Conservation (phyloP, 2,888 invertebrate species). For the Cabera pusaria region DNA sequence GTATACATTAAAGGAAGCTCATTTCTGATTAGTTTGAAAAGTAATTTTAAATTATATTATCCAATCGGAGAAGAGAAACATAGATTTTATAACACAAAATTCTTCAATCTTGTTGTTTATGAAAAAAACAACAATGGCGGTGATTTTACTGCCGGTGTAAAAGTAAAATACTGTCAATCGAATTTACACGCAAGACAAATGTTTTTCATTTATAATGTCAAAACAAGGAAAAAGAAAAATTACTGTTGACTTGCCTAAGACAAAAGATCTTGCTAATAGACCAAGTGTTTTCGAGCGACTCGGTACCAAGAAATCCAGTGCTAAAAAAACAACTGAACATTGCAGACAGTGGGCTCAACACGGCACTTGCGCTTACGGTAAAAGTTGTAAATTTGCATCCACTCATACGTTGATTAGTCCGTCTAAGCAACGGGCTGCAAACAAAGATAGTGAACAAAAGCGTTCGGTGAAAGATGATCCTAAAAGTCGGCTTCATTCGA, state of each 20-base stretch:
- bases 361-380: conserved; percentile 90
- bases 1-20: too few species aligned
- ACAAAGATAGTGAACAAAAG: conserved; percentile 84
- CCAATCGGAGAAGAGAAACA: too few species aligned
- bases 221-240: conserved; percentile 90
- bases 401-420: conserved; percentile 90
- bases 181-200: conserved; percentile 65
- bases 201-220: conserved; percentile 80
- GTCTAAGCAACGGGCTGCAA: conserved; percentile 87
- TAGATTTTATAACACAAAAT: too few species aligned
- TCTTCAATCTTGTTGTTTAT: conserved; percentile 7
- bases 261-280: conserved; percentile 85
- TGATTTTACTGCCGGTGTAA: conserved; percentile 41
- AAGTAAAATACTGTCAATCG: conserved; percentile 46
- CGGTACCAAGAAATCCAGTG: conserved; percentile 87
- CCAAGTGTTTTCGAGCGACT: conserved; percentile 93
- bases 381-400: conserved; percentile 89
- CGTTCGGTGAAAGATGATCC: conserved; percentile 83
- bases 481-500: conserved; percentile 86
- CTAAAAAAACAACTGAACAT: conserved; percentile 85
- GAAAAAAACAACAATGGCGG: conserved; percentile 48
- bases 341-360: conserved; percentile 91
- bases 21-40: too few species aligned
- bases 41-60: too few species aligned
- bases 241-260: conserved; percentile 88